Evolutionary conservation across 2,113 vertebrate species (phyloP), one percentile per base, ranked within the genome.

Genomic region (Equus przewalskii): DNA sequence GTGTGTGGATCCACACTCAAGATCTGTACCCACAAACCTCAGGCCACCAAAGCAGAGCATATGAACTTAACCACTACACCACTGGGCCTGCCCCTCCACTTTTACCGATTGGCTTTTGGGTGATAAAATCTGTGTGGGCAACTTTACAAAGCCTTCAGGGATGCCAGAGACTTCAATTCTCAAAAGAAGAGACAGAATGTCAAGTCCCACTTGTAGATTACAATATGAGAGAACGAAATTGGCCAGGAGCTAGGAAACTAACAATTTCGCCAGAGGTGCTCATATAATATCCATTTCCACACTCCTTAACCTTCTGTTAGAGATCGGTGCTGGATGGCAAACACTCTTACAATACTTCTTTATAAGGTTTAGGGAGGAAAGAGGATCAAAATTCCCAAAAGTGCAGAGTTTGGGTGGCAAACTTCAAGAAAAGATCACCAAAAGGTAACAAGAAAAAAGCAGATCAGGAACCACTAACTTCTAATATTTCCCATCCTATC

Each of bases 351-450:
- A 78, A 7, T 72, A 30, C 62, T 14, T 58, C 88, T 69, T 95
- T 76, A 26, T 62, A 92, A 46, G 33, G 30, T 69, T 51, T 89
- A 62, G 44, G 54, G n/a, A 90, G 28, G 15, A 41, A 44, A 87
- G 7, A 14, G 11, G 30, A 96, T 81, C 14, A 16, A 96, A 94
- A 91, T 73, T 80, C 24, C 44, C n/a, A 56, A 80, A 96, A 90
- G 30, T 80, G 9, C 24, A 65, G 36, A 94, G n/a, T 58, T 90
- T 26, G 8, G 44, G 36, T 65, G 44, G 46, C 46, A 84, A 62
- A 84, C 21, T 28, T 96, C 44, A 93, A 78, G 19, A n/a, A 69
- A 93, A 91, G 30, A 51, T 91, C 28, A 96, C 51, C 30, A 16
- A 58, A 80, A 83, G 44, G 7, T 30, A 15, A 85, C 36, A 51